Evolutionary conservation across 2,797 vertebrate species (phyloP).

Genomic region (Enteromius viviparus): DNA sequence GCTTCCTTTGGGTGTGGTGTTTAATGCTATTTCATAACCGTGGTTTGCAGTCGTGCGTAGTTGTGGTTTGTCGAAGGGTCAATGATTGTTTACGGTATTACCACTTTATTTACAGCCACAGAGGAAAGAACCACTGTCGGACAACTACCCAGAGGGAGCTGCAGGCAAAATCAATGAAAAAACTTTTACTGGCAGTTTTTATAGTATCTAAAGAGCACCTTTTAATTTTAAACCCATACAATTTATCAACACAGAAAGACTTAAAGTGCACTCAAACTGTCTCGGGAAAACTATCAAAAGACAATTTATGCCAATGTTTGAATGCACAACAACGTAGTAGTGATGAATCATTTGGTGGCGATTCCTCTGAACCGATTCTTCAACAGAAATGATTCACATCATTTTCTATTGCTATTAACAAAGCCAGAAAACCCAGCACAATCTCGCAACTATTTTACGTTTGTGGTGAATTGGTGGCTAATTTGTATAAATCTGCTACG

Average conservation of each 20-base stretch:
- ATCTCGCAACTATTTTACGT: neutral
- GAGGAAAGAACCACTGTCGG: neutral
- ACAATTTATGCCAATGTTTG: neutral
- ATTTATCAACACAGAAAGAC: neutral
- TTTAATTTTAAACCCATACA: too few species aligned
- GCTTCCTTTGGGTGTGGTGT: neutral
- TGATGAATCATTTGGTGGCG: neutral
- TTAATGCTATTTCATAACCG: neutral
- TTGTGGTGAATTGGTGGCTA: neutral
- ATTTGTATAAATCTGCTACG: neutral
- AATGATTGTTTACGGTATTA: conserved; percentile 12
- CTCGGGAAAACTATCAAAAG: neutral
- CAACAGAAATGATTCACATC: neutral
- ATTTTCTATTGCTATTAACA: neutral
- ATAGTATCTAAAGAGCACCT: neutral
- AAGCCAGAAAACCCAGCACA: neutral
- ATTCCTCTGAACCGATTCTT: neutral
- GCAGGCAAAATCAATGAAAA: neutral
- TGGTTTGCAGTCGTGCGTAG: neutral
- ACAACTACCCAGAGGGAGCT: neutral
- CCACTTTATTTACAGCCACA: neutral
- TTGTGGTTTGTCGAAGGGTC: neutral
- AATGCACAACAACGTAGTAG: neutral
- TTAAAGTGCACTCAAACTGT: neutral
- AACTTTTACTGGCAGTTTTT: neutral